phyloP scores from a whole-genome alignment of 1,140 invertebrate species.

The Zaprionus nigranus region DNA sequence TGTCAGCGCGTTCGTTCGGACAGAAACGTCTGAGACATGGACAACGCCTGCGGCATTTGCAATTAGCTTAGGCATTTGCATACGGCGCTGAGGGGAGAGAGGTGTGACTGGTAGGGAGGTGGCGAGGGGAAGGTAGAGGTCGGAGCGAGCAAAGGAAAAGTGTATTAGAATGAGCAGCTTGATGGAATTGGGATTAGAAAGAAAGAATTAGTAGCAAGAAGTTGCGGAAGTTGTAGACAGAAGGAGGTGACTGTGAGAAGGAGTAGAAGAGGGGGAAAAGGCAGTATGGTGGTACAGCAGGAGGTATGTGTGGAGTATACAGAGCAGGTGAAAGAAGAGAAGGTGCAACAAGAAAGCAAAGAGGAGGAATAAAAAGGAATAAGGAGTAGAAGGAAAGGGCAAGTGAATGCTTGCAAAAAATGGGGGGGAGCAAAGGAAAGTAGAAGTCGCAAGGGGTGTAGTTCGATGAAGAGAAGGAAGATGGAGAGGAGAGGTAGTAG shows the following conservation, averaged over 20 bases:
- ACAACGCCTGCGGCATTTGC: slow-evolving; percentile 74
- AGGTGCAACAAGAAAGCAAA: not conserved
- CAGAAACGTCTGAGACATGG: slow-evolving; percentile 17
- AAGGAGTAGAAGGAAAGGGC: not conserved
- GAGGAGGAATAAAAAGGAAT: not conserved
- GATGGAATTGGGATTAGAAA: too few relatives aligned
- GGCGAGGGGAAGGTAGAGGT: not conserved
- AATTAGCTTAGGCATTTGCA: slow-evolving; percentile 68
- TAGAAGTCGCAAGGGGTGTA: too few relatives aligned
- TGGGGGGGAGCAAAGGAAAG: not conserved
- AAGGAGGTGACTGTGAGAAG: too few relatives aligned
- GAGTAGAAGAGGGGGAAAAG: not conserved
- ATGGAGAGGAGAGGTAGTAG: too few relatives aligned
- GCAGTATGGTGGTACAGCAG: not conserved
- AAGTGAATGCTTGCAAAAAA: not conserved
- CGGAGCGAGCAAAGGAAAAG: not conserved
- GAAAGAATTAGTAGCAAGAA: too few relatives aligned
- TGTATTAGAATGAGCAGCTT: not conserved
- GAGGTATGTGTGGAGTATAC: not conserved
- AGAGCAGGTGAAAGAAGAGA: not conserved
- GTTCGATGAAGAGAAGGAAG: too few relatives aligned
- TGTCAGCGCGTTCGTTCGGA: slow-evolving; percentile 57
- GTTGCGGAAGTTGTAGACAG: too few relatives aligned
- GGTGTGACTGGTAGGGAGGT: not conserved
- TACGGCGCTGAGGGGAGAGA: slow-evolving; percentile 5